Evolutionary conservation across 2,113 vertebrate genomes (phyloP), one percentile per base, ranked within the genome.

Genomic region (Maccullochella peelii): DNA sequence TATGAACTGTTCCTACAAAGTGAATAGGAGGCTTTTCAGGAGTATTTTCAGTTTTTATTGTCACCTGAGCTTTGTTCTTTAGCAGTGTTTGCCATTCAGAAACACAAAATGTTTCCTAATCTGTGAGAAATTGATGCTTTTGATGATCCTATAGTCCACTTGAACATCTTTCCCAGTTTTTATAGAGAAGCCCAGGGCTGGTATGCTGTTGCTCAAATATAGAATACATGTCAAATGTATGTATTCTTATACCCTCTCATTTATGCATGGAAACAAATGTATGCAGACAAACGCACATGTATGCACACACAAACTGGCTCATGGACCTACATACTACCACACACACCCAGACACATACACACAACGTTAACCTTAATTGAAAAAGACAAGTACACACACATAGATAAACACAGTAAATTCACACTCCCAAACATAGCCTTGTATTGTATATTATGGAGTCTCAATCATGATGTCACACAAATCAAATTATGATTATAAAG

Each of bases 301-400:
- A 61, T 33, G 15, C n/a, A 44, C 38, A 65, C 21, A 62, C 16
- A 79, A 66, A 36, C 23, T 9, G 1, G 15, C 61, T 74, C 50
- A 67, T 21, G 18, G 27, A 6, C 42, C 6, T 63, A 49, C 21
- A 76, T 25, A 62, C 68, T n/a, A 36, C 82, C 7, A 59, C 4
- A 70, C 14, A 57, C 38, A 16, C 11, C 1, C n/a, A 66, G 21
- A 38, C 54, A 33, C 47, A 62, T 15, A 20, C 21, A 65, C 5
- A n/a, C 38, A 69, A 11, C 7, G 1, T 14, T n/a, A 23, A 79
- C 7, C 8, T 38, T 77, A 72, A 83, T n/a, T 73, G 55, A 77
- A 86, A 78, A 66, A 59, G 8, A 85, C 52, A 68, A 55, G 57
- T 36, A 38, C 66, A 68, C 15, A 80, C n/a, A 77, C 6, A 68